These are phyloP conservation scores for Microplitis deprimator DNA, from an alignment of 2,888 invertebrate genomes.

Conservation along the genomic window DNA sequence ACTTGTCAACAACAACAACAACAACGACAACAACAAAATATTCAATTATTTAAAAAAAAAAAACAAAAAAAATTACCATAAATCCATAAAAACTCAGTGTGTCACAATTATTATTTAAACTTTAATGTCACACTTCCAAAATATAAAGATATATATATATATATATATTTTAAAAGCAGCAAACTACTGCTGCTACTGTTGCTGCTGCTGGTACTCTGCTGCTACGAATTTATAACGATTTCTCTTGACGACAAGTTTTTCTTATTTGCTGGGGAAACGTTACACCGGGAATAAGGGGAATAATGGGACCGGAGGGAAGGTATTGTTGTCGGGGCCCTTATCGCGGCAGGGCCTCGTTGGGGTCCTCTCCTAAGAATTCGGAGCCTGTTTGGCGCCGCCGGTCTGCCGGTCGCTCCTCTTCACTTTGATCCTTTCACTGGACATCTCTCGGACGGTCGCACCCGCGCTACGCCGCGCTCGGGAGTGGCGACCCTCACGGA, in stretches of 20 bases:
- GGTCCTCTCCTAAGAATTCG: constrained; percentile 70
- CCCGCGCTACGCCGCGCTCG: constrained; percentile 72
- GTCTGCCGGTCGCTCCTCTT: constrained; percentile 74
- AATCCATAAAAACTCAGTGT: no score
- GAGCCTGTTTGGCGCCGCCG: constrained; percentile 76
- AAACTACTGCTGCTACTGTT: background rate
- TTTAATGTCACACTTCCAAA: no score
- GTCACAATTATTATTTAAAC: no score
- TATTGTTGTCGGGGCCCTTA: constrained; percentile 45
- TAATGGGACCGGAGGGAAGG: constrained; percentile 44
- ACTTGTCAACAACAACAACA: no score
- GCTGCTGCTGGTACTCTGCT: background rate
- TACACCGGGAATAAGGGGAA: constrained; percentile 22
- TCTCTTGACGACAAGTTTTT: background rate
- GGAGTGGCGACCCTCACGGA: constrained; percentile 72
- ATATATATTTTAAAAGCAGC: background rate
- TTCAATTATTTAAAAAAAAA: no score
- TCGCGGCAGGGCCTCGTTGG: constrained; percentile 50
- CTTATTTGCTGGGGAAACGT: constrained; percentile 4
- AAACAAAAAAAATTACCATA: no score
- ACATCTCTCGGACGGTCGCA: constrained; percentile 71
- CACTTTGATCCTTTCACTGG: constrained; percentile 72
- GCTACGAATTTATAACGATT: background rate
- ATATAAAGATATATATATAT: no score
- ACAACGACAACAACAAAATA: no score